Evolutionary conservation across 1,140 invertebrate genomes (phyloP).

Genomic region (Trinorchestia longiramus): DNA sequence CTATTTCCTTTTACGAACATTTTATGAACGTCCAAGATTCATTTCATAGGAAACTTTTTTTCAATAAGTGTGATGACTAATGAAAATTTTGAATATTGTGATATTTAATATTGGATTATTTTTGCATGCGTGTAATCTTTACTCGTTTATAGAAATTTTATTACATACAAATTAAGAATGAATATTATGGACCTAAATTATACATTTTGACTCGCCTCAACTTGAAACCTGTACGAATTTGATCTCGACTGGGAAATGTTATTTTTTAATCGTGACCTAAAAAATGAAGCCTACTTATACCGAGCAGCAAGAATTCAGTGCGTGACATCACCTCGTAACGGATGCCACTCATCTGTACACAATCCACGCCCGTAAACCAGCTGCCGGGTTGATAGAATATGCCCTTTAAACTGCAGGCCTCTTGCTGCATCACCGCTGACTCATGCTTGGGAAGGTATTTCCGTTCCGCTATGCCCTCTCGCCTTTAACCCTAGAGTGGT

Average conservation of each 20-base stretch:
- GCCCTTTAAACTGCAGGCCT: not conserved
- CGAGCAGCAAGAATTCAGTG: not conserved
- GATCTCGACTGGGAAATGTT: not conserved
- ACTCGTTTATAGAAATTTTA: too few relatives aligned
- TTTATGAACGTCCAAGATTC: too few relatives aligned
- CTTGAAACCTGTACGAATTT: not conserved
- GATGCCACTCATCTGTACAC: not conserved
- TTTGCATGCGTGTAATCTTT: too few relatives aligned
- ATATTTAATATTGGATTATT: too few relatives aligned
- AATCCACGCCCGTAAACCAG: not conserved
- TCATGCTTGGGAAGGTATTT: not conserved
- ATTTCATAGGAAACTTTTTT: too few relatives aligned
- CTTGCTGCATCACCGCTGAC: not conserved
- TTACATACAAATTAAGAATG: too few relatives aligned
- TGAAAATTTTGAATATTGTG: too few relatives aligned
- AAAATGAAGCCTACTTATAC: not conserved
- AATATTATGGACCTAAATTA: too few relatives aligned
- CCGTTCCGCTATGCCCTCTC: not conserved
- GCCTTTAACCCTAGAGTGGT: not conserved
- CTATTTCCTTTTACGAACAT: too few relatives aligned
- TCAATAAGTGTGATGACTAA: too few relatives aligned
- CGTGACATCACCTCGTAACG: not conserved
- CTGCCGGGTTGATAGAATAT: not conserved
- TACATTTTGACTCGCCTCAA: too few relatives aligned
- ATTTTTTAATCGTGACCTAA: not conserved